Base-by-base conservation (phyloP, 2,797 vertebrate genomes). In the Sebastiscus tertius region DNA sequence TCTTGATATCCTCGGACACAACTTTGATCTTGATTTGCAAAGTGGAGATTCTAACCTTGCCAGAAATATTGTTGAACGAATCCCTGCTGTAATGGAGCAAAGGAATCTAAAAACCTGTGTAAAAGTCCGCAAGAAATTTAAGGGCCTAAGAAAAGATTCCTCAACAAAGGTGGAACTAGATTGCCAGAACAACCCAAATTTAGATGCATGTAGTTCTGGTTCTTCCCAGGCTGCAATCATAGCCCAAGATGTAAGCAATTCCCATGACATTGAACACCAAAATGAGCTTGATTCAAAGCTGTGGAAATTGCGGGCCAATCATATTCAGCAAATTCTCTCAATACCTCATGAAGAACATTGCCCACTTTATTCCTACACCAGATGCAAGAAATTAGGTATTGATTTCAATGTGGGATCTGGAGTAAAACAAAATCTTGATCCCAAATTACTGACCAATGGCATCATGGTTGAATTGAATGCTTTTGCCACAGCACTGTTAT, bases 391-490 rank as follows among this genome's bases (percentile, higher is more conserved):
- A 66, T 0, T 72, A 10, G 77, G 71, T n/a, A 72, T 84, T 8
- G 42, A 82, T 49, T 89, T 89, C 61, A 60, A 73, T 67, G 74
- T 84, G 0, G 82, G 73, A 36, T 84, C 56, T 73, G 77, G 79
- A 27, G 27, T 33, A 3, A 84, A 79, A 62, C 67, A 55, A 55
- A 84, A 82, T 7, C 77, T 87, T 11, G 27, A 54, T 27, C 84
- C 55, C 7, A 80, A 70, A 33, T 75, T 87, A 18, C 27, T 87
- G 27, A 89, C 87, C 13, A 84, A 87, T 4, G 84, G 84, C 4
- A 2, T 88, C 63, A 75, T 88, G 87, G 59, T 66, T 27, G 84
- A 88, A 49, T 0, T 87, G 1, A 27, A 42, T 11, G 36, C 39
- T 12, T 78, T 89, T 82, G 77, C 73, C 1, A 18, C 8, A 42